Evolutionary conservation across 2,888 invertebrate species (phyloP).

Genomic region (Apeira syringaria): DNA sequence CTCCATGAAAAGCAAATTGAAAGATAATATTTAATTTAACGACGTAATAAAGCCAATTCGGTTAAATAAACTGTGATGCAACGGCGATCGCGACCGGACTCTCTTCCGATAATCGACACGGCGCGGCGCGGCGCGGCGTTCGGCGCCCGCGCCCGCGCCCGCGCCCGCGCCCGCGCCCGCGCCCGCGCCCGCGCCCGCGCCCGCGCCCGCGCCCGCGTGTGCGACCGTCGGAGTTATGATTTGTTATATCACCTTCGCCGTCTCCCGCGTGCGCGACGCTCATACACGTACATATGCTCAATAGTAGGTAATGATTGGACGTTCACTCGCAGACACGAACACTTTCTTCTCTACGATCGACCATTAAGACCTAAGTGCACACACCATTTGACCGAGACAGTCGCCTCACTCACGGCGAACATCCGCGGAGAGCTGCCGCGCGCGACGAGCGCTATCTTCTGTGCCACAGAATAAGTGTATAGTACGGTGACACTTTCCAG

Average conservation of each 20-base stretch:
- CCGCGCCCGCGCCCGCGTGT: no score
- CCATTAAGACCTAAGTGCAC: constrained; percentile 27
- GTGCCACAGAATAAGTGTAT: constrained; percentile 42
- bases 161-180: no score
- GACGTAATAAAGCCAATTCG: constrained; percentile 26
- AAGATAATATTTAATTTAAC: constrained; percentile 26
- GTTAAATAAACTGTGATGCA: constrained; percentile 20
- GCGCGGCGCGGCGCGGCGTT: no score
- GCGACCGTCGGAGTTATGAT: constrained; percentile 57
- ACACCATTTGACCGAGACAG: constrained; percentile 18
- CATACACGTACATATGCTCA: constrained; percentile 39
- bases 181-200: no score
- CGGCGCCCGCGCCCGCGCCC: no score
- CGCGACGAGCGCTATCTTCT: no score
- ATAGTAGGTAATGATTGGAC: constrained; percentile 26
- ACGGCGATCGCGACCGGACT: constrained; percentile 41
- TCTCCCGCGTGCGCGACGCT: constrained; percentile 42
- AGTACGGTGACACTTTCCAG: constrained; percentile 56
- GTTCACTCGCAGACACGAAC: constrained; percentile 19
- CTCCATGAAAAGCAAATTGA: constrained; percentile 51
- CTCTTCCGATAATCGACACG: constrained; percentile 77
- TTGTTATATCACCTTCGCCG: constrained; percentile 57
- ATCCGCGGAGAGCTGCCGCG: constrained; percentile 60
- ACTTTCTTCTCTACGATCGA: constrained; percentile 25
- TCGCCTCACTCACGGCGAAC: constrained; percentile 42